These are phyloP conservation scores for Tiliacea aurago DNA, from an alignment of 2,888 invertebrate species.

Conservation along the genomic window DNA sequence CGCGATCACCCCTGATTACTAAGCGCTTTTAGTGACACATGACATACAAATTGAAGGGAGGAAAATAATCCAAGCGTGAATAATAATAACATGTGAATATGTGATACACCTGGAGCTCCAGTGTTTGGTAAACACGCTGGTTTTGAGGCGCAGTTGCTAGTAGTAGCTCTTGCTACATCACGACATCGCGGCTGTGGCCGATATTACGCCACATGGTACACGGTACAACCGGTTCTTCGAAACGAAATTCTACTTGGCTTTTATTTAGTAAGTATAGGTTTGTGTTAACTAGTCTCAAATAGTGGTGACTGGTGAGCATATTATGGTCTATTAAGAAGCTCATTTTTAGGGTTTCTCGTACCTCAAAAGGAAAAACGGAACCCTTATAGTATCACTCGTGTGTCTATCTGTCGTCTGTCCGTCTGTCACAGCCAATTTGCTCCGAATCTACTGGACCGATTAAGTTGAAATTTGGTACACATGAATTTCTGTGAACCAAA, in stretches of 20 bases:
- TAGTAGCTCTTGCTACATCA: constrained; percentile 56
- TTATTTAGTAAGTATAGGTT: constrained; percentile 42
- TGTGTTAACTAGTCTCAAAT: constrained; percentile 32
- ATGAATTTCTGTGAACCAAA: too few relatives aligned
- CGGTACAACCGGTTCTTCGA: constrained; percentile 54
- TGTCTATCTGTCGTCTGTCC: too few relatives aligned
- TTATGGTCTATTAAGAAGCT: constrained; percentile 9
- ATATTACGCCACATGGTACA: constrained; percentile 54
- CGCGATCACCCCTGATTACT: constrained; percentile 53
- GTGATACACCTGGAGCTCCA: constrained; percentile 56
- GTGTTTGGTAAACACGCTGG: constrained; percentile 34
- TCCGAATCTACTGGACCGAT: too few relatives aligned
- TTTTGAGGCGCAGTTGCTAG: constrained; percentile 48
- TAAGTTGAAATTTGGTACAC: too few relatives aligned
- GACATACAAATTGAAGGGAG: constrained; percentile 43
- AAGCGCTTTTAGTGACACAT: constrained; percentile 33
- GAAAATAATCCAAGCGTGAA: constrained; percentile 47
- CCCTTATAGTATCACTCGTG: too few relatives aligned
- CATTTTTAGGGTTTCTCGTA: neutral
- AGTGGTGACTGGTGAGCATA: neutral
- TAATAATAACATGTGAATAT: constrained; percentile 32
- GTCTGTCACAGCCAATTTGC: too few relatives aligned
- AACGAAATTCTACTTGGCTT: constrained; percentile 49
- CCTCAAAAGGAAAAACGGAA: too few relatives aligned
- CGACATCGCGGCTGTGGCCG: constrained; percentile 40